Evolutionary conservation across 2,113 vertebrate genomes (phyloP).

Genomic region (Electrona antarctica): DNA sequence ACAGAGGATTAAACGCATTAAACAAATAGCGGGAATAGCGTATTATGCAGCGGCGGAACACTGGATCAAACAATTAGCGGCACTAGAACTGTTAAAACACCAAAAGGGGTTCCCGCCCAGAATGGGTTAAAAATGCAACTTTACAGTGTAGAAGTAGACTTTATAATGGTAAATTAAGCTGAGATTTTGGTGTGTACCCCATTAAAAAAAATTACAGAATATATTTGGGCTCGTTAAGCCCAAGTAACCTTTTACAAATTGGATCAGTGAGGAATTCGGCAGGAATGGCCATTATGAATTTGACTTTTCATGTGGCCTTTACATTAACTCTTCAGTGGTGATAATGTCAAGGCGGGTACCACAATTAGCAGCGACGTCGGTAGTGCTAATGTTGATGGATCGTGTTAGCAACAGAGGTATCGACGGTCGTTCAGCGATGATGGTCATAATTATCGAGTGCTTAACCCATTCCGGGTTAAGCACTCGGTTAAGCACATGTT

Average conservation of each 20-base stretch:
- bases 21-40: no score
- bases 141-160: neutral
- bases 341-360: neutral
- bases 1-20: no score
- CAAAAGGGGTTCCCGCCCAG: no score
- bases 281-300: neutral
- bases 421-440: no score
- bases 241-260: slow-evolving; percentile 10
- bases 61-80: no score
- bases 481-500: no score
- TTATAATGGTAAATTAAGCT: slow-evolving; percentile 40
- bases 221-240: slow-evolving; percentile 27
- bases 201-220: slow-evolving; percentile 30
- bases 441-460: no score
- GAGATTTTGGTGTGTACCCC: slow-evolving; percentile 29
- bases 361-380: neutral
- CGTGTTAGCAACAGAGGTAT: neutral
- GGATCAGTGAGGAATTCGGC: slow-evolving; percentile 4
- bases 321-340: neutral
- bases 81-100: no score
- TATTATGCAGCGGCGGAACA: no score
- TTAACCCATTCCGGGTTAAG: no score
- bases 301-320: slow-evolving; percentile 1
- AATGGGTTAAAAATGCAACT: no score
- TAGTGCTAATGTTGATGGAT: slow-evolving; percentile 8